Percentiles rank a stretch among this genome's conserved stretches.
These are phyloP conservation scores for Philotrypesis tridentata DNA, from an alignment of 1,140 invertebrate genomes.

Conservation along the genomic window DNA sequence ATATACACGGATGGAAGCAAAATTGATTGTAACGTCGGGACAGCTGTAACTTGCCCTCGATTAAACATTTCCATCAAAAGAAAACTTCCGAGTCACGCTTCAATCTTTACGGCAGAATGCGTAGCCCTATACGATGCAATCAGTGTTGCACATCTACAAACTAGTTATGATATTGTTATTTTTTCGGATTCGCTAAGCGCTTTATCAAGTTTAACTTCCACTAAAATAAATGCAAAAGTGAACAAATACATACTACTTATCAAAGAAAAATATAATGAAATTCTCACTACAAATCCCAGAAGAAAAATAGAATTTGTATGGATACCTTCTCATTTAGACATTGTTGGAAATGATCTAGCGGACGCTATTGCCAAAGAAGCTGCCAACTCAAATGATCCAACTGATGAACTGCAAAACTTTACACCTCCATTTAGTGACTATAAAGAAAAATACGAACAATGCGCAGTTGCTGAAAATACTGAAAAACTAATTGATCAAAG, in stretches of 20 bases:
- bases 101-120: slow-evolving; percentile 26
- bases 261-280: slow-evolving; percentile 11
- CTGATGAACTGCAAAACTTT: neutral
- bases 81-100: neutral
- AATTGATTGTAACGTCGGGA: too few species aligned
- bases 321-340: slow-evolving; percentile 41
- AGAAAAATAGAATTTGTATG: slow-evolving; percentile 20
- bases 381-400: neutral
- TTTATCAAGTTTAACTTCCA: neutral
- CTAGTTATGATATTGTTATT: neutral
- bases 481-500: neutral
- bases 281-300: neutral
- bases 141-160: neutral
- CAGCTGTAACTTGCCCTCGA: neutral
- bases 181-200: slow-evolving; percentile 27
- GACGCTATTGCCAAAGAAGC: slow-evolving; percentile 26
- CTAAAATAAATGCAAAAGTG: neutral
- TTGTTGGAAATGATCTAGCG: slow-evolving; percentile 15
- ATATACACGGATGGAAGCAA: too few species aligned
- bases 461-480: neutral
- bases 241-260: slow-evolving; percentile 10
- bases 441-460: neutral
- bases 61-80: neutral
- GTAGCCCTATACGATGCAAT: slow-evolving; percentile 19
- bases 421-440: slow-evolving; percentile 3